Evolutionary conservation across 1,140 invertebrate genomes (phyloP).

Genomic region (Dendrolimus punctatus): DNA sequence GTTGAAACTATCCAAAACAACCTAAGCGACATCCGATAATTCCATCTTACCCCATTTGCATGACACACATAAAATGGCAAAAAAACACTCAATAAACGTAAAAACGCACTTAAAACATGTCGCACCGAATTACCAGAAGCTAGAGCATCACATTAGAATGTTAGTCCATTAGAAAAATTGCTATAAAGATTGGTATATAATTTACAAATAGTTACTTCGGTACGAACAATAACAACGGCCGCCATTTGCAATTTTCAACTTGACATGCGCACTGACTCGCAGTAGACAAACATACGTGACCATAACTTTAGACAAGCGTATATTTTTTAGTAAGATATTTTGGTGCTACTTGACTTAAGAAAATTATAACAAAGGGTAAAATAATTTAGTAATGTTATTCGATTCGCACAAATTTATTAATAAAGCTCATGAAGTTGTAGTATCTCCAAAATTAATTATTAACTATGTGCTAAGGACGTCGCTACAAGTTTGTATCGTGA

Average conservation of each 20-base stretch:
- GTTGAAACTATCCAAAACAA: slow-evolving; percentile 71
- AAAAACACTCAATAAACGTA: slow-evolving; percentile 70
- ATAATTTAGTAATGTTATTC: no score
- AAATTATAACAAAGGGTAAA: background rate
- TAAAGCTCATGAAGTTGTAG: no score
- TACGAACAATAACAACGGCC: slow-evolving; percentile 74
- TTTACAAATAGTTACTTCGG: slow-evolving; percentile 73
- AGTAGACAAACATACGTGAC: slow-evolving; percentile 60
- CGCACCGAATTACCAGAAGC: slow-evolving; percentile 58
- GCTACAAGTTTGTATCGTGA: slow-evolving; percentile 36
- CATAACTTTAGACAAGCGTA: slow-evolving; percentile 37
- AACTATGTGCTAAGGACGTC: slow-evolving; percentile 11
- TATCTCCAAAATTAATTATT: background rate
- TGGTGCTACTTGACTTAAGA: slow-evolving; percentile 5
- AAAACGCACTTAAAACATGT: slow-evolving; percentile 64
- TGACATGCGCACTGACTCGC: slow-evolving; percentile 72
- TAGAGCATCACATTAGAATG: slow-evolving; percentile 62
- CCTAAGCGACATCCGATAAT: slow-evolving; percentile 72
- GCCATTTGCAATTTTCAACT: slow-evolving; percentile 74
- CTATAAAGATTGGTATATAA: slow-evolving; percentile 70
- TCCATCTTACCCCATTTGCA: slow-evolving; percentile 73
- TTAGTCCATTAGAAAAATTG: slow-evolving; percentile 66
- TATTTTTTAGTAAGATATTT: slow-evolving; percentile 6
- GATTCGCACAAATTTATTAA: no score
- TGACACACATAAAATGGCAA: slow-evolving; percentile 72